Evolutionary conservation across 2,113 vertebrate species (phyloP), one percentile per base, ranked within the genome.

Genomic region (Lepidothrix coronata): DNA sequence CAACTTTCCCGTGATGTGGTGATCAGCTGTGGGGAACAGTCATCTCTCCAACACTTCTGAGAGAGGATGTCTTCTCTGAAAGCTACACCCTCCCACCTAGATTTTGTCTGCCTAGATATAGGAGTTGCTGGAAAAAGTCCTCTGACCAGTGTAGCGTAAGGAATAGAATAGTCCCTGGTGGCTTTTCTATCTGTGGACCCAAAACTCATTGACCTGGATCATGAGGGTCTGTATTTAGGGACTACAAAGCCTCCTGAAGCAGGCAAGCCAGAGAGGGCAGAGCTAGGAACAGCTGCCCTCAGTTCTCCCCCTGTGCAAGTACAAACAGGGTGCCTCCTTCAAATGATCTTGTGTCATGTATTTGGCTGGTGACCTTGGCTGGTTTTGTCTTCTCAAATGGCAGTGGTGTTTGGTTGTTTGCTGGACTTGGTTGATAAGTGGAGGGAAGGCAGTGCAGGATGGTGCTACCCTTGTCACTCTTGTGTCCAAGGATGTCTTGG

Each of bases 181-280:
- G 33, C 49, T 73, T 83, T 63, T 28, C 10, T 49, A 2, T 41
- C 44, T 59, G 27, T 48, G 12, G 6, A 15, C 41, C 15, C 12
- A 5, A 39, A 63, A 14, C 9, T 54, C 30, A 57, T 37, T 75
- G 30, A 55, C 30, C 33, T 65, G 61, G 39, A 19, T 54, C 33
- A n/a, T n/a, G 9, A 63, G 6, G 35, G 27, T 44, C 61, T 72
- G 54, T 55, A 33, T 74, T 88, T 43, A 68, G n/a, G 37, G 52
- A 43, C 78, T 68, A 30, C 68, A 91, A 77, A 93, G 35, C 49
- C 63, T 73, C 25, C 35, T 74, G 59, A 91, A 86, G 27, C 14
- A 49, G 46, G 35, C 28, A 75, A 74, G 35, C 4, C 22, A 52
- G 44, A 59, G 33, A n/a, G 51, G 33, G 14, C 48, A 78, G 55